Conservation (phyloP, 2,888 invertebrate genomes). For the Epinotia nisella region DNA sequence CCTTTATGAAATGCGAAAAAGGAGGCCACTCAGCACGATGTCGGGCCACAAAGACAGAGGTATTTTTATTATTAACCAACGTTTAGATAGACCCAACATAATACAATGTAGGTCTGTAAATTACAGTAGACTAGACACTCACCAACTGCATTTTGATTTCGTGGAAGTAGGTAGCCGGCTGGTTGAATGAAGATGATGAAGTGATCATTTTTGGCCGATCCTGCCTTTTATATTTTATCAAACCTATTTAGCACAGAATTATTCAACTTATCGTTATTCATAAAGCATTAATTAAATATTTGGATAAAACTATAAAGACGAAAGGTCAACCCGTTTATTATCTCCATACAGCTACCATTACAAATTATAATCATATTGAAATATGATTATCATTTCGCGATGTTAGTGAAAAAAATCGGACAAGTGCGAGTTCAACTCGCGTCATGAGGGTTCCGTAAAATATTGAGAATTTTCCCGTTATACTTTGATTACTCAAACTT, state of each 20-base stretch:
- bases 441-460: too few relatives aligned
- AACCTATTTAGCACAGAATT: conserved; percentile 25
- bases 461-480: too few relatives aligned
- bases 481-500: too few relatives aligned
- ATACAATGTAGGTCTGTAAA: conserved; percentile 41
- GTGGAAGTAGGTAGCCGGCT: neutral
- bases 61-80: too few relatives aligned
- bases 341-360: neutral
- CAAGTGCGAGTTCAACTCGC: too few relatives aligned
- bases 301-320: neutral
- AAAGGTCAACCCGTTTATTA: conserved; percentile 30
- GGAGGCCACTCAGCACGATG: too few relatives aligned
- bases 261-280: conserved; percentile 22
- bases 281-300: neutral
- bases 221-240: conserved; percentile 21
- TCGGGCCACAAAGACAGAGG: too few relatives aligned
- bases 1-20: too few relatives aligned
- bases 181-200: conserved; percentile 11
- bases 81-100: conserved; percentile 39
- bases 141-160: conserved; percentile 62
- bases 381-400: neutral
- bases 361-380: conserved; percentile 5
- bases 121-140: conserved; percentile 48
- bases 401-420: neutral
- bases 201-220: neutral